Evolutionary conservation across 2,797 vertebrate genomes (phyloP).

Genomic region (Adelosebastes latens): DNA sequence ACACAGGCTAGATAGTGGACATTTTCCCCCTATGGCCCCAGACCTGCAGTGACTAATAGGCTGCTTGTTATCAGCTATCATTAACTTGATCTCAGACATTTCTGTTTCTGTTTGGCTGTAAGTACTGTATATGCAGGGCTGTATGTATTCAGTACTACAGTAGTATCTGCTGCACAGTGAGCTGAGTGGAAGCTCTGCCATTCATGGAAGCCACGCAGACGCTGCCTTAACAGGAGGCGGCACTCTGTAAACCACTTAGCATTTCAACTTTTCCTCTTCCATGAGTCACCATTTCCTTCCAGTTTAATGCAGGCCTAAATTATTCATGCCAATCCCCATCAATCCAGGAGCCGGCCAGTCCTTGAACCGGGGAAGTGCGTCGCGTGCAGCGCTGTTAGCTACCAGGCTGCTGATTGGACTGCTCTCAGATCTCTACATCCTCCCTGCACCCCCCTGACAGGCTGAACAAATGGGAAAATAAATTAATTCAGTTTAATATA

Average conservation of each 20-base stretch:
- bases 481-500: background rate
- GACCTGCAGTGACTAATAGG: slow-evolving; percentile 25
- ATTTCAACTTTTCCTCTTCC: slow-evolving; percentile 62
- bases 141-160: background rate
- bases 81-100: background rate
- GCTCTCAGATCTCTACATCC: slow-evolving; percentile 2
- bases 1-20: slow-evolving; percentile 50
- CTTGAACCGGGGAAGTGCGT: slow-evolving; percentile 33
- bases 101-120: background rate
- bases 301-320: slow-evolving; percentile 75
- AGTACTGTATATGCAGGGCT: background rate
- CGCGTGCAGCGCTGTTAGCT: slow-evolving; percentile 20
- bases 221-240: slow-evolving; percentile 21
- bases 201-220: slow-evolving; percentile 22
- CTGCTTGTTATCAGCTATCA: slow-evolving; percentile 6
- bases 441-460: slow-evolving; percentile 40
- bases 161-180: background rate
- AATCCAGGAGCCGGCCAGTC: slow-evolving; percentile 51
- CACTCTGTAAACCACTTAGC: slow-evolving; percentile 61
- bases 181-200: background rate
- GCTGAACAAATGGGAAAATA: background rate
- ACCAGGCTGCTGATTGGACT: slow-evolving; percentile 39
- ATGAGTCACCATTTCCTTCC: slow-evolving; percentile 71
- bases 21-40: slow-evolving; percentile 3
- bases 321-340: slow-evolving; percentile 74